Evolutionary conservation across 2,797 vertebrate species (phyloP).

Genomic region (Lacerta viridis): DNA sequence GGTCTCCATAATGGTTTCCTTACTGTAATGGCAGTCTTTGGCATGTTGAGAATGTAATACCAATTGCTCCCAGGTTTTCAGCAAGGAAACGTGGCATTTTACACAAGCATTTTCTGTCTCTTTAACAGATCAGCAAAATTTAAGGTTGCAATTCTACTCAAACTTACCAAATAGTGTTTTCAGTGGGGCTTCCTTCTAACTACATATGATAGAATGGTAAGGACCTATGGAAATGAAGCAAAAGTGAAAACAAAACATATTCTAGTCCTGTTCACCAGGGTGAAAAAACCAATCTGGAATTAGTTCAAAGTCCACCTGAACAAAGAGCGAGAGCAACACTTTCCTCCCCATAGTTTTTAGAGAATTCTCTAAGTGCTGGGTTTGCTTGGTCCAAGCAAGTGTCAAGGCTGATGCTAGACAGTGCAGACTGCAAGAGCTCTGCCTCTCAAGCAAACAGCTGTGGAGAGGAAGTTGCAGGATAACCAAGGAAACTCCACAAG

Average conservation of each 20-base stretch:
- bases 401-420: not conserved
- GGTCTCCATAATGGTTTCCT: not conserved
- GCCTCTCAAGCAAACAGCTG: not conserved
- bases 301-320: not conserved
- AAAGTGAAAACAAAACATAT: slow-evolving; percentile 67
- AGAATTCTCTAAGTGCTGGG: slow-evolving; percentile 8
- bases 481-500: not conserved
- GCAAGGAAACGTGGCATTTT: slow-evolving; percentile 67
- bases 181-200: not conserved
- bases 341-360: slow-evolving; percentile 48
- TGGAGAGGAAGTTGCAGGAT: not conserved
- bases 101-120: slow-evolving; percentile 78
- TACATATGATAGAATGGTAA: not conserved
- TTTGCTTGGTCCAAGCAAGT: not conserved
- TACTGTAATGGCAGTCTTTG: slow-evolving; percentile 53
- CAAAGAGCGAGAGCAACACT: not conserved
- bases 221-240: not conserved
- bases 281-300: slow-evolving; percentile 16
- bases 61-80: slow-evolving; percentile 66
- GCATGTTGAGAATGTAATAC: slow-evolving; percentile 59
- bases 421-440: not conserved
- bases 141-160: not conserved
- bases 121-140: slow-evolving; percentile 62
- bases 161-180: not conserved
- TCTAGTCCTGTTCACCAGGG: slow-evolving; percentile 42